Conservation (phyloP, 1,140 invertebrate species). For the Bombus difficillimus region DNA sequence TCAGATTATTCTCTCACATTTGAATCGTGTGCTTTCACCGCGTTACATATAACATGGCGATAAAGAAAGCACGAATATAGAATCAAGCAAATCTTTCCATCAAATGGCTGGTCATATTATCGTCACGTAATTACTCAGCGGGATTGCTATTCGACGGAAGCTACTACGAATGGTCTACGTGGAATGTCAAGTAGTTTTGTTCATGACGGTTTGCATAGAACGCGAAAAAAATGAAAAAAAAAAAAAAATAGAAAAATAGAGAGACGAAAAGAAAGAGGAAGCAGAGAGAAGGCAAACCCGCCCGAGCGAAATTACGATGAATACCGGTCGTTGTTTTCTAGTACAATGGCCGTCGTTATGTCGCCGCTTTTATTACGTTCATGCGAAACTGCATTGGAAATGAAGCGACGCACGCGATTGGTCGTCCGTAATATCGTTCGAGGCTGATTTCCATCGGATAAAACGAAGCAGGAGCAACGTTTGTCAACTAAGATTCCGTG, state of each 20-base stretch:
- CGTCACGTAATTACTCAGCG: slow-evolving; percentile 8
- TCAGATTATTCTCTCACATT: background rate
- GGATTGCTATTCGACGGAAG: slow-evolving; percentile 10
- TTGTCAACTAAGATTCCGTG: background rate
- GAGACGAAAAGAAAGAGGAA: background rate
- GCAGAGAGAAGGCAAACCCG: background rate
- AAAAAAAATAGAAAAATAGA: background rate
- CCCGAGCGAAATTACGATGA: slow-evolving; percentile 21
- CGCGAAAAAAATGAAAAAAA: too few species aligned
- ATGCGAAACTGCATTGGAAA: slow-evolving; percentile 10
- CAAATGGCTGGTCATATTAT: background rate
- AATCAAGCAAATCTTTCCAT: slow-evolving; percentile 1
- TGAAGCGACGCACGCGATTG: background rate
- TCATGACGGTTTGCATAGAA: background rate
- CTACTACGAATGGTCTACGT: background rate
- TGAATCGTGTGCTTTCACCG: background rate
- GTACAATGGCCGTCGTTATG: slow-evolving; percentile 34
- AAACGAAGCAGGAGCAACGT: background rate
- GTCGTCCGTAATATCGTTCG: background rate
- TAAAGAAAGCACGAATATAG: background rate
- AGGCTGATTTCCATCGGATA: background rate
- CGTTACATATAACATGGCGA: too few species aligned
- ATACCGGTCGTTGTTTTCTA: slow-evolving; percentile 25
- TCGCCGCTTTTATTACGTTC: slow-evolving; percentile 16
- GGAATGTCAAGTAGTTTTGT: slow-evolving; percentile 26